phyloP scores from a whole-genome alignment of 2,113 vertebrate species.

The Macaca nemestrina region DNA sequence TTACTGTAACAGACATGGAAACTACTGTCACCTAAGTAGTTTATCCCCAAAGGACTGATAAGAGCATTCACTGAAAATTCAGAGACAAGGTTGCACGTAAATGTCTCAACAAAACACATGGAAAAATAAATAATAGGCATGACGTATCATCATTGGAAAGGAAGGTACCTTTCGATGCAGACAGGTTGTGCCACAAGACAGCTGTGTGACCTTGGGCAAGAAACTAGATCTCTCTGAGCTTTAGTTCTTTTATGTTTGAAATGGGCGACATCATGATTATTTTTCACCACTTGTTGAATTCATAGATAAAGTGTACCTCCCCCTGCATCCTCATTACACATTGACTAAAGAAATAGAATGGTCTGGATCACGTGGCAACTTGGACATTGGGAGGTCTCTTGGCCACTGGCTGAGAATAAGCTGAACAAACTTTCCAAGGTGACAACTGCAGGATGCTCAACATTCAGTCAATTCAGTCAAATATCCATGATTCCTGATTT shows the following conservation, averaged over 20 bases:
- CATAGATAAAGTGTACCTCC: not conserved
- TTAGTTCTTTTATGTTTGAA: not conserved
- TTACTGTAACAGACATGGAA: not conserved
- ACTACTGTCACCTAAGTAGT: not conserved
- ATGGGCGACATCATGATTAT: not conserved
- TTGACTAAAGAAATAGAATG: not conserved
- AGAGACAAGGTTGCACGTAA: not conserved
- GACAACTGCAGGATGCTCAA: fast-evolving
- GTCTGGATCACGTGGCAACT: fast-evolving
- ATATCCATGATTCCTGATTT: not conserved
- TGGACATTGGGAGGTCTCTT: too few species aligned
- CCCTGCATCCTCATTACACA: not conserved
- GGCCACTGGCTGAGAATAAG: too few species aligned
- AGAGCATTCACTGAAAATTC: not conserved
- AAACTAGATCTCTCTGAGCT: not conserved
- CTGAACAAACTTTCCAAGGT: not conserved
- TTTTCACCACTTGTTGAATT: not conserved
- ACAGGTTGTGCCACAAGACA: not conserved
- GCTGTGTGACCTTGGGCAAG: not conserved
- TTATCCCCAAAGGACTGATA: not conserved
- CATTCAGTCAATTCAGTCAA: fast-evolving
- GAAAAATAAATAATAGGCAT: not conserved
- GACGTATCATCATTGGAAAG: not conserved
- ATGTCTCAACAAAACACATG: not conserved
- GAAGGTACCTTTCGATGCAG: not conserved